Conservation (phyloP, 2,797 vertebrate genomes). For the Cryptoprocta ferox region DNA sequence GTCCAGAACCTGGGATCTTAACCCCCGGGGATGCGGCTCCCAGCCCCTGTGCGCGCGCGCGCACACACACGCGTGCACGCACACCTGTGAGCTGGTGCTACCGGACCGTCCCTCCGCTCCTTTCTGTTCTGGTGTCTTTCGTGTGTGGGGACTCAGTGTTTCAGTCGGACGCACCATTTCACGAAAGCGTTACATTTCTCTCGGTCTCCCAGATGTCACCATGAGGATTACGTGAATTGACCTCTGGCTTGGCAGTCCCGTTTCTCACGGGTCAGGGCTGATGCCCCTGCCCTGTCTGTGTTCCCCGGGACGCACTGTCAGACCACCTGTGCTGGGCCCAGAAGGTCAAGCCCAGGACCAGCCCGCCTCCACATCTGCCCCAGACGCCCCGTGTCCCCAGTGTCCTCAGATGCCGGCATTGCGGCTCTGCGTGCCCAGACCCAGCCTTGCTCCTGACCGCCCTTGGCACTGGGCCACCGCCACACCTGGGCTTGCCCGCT, state of each 20-base stretch:
- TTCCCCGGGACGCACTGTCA: neutral
- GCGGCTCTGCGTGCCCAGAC: neutral
- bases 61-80: fast-evolving
- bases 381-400: fast-evolving
- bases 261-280: fast-evolving
- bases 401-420: neutral
- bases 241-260: neutral
- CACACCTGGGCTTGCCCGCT: neutral
- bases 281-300: fast-evolving
- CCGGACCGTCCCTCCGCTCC: fast-evolving
- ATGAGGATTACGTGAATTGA: neutral
- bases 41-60: fast-evolving
- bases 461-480: fast-evolving
- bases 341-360: neutral
- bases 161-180: neutral
- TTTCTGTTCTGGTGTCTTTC: fast-evolving
- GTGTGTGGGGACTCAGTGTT: fast-evolving
- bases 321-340: neutral
- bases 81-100: neutral
- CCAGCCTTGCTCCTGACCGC: neutral
- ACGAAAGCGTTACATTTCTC: neutral
- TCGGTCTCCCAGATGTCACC: neutral
- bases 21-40: fast-evolving
- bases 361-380: neutral
- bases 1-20: neutral